Percentiles rank a stretch among this genome's conserved stretches.
These are phyloP conservation scores for Aotus griseimembra DNA, from an alignment of 2,797 vertebrate species.

Conservation along the genomic window DNA sequence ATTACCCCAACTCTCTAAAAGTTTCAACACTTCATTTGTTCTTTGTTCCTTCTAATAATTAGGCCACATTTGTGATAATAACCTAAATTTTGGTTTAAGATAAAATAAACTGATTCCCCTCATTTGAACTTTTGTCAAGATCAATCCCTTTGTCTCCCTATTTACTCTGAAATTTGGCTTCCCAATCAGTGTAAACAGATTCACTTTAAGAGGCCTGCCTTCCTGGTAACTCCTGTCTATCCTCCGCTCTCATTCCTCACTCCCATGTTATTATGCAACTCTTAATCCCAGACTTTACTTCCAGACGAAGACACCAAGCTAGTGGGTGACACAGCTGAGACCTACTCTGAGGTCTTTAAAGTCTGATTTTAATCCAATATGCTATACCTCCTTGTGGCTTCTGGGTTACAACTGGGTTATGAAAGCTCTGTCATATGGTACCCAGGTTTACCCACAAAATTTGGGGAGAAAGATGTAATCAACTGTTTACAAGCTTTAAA, in stretches of 20 bases:
- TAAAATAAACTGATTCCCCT: not conserved
- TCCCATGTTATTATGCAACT: not conserved
- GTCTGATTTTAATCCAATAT: not conserved
- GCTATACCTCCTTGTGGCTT: not conserved
- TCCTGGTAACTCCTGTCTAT: not conserved
- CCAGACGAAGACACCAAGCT: not conserved
- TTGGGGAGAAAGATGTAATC: not conserved
- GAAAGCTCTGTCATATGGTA: not conserved
- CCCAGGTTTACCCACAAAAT: not conserved
- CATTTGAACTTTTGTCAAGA: not conserved
- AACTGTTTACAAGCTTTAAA: not conserved
- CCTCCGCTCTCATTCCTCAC: not conserved
- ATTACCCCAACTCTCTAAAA: not conserved
- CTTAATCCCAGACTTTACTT: not conserved
- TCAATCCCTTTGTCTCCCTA: not conserved
- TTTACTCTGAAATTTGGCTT: not conserved
- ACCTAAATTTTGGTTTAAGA: not conserved
- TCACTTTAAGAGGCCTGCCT: not conserved
- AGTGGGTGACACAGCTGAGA: not conserved
- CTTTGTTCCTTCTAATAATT: constrained; percentile 10
- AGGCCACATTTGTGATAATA: not conserved
- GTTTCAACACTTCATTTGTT: not conserved
- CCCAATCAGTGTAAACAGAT: not conserved
- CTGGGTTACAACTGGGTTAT: not conserved
- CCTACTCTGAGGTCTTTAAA: not conserved